Percentiles rank a stretch among this genome's conserved stretches.
Conservation (phyloP, 1,140 invertebrate genomes). For the Drosophila suzukii region DNA sequence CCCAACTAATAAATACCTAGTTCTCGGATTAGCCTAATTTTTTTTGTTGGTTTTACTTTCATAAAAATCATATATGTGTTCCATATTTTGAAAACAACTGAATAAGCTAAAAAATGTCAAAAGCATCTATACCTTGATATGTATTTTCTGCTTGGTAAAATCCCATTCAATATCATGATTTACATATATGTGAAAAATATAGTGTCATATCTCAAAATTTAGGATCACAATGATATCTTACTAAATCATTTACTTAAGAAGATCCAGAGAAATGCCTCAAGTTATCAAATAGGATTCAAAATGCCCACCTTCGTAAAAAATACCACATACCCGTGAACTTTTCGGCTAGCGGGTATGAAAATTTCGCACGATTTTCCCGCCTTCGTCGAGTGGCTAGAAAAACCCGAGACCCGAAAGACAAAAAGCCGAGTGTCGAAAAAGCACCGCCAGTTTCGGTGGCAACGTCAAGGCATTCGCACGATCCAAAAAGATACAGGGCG, state of each 20-base stretch:
- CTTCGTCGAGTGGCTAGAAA: slow-evolving; percentile 28
- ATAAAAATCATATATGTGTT: not conserved
- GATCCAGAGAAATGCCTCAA: slow-evolving; percentile 1
- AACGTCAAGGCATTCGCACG: slow-evolving; percentile 73
- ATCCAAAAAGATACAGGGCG: slow-evolving; percentile 30
- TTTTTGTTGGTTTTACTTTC: not conserved
- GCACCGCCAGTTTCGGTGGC: slow-evolving; percentile 63
- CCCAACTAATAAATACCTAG: slow-evolving; percentile 29
- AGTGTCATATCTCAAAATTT: not conserved
- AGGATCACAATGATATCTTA: slow-evolving; percentile 1
- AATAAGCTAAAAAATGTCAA: not conserved
- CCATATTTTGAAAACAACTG: not conserved
- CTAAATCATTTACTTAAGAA: slow-evolving; percentile 8
- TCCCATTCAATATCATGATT: not conserved
- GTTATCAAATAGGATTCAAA: slow-evolving; percentile 3
- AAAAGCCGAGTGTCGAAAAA: slow-evolving; percentile 41
- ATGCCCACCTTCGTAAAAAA: not conserved
- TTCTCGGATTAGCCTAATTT: not conserved
- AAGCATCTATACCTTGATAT: no score
- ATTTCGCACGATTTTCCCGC: slow-evolving; percentile 38
- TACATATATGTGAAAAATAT: not conserved
- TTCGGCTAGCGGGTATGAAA: slow-evolving; percentile 28
- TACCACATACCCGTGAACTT: slow-evolving; percentile 25
- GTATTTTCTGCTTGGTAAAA: not conserved
- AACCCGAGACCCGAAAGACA: slow-evolving; percentile 30